phyloP scores from a whole-genome alignment of 1,140 invertebrate species.

The Drosophila bocki region DNA sequence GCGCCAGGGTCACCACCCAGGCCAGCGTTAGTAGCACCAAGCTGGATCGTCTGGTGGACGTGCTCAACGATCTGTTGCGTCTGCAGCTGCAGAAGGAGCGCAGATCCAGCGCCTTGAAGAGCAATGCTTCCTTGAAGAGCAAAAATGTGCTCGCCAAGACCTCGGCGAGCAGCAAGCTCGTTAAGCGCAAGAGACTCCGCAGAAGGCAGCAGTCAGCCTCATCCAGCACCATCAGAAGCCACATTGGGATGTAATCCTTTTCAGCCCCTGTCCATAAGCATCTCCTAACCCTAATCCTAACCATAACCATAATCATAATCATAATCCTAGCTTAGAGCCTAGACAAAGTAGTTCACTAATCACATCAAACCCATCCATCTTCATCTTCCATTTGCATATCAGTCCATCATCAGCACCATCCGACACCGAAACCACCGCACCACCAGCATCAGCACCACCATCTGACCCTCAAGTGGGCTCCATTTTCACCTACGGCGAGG shows the following conservation, averaged over 20 bases:
- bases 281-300: slow-evolving; percentile 24
- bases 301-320: slow-evolving; percentile 30
- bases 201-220: slow-evolving; percentile 2
- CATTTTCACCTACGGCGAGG: slow-evolving; percentile 38
- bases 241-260: neutral
- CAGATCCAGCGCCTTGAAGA: neutral
- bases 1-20: slow-evolving; percentile 15
- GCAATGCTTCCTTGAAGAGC: neutral
- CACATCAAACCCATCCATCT: slow-evolving; percentile 19
- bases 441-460: slow-evolving; percentile 31
- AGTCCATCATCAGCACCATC: slow-evolving; percentile 73
- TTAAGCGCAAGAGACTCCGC: slow-evolving; percentile 14
- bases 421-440: slow-evolving; percentile 17
- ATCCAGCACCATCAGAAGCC: slow-evolving; percentile 8
- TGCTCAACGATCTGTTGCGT: slow-evolving; percentile 57
- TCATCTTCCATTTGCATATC: slow-evolving; percentile 44
- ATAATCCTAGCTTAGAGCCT: slow-evolving; percentile 23
- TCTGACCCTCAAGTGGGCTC: slow-evolving; percentile 46
- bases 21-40: slow-evolving; percentile 49
- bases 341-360: slow-evolving; percentile 18
- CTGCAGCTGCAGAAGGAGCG: slow-evolving; percentile 55
- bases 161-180: slow-evolving; percentile 1
- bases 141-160: neutral
- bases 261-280: neutral
- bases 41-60: slow-evolving; percentile 65